phyloP scores from a whole-genome alignment of 2,888 invertebrate genomes.

The Platerodrilus igneus region DNA sequence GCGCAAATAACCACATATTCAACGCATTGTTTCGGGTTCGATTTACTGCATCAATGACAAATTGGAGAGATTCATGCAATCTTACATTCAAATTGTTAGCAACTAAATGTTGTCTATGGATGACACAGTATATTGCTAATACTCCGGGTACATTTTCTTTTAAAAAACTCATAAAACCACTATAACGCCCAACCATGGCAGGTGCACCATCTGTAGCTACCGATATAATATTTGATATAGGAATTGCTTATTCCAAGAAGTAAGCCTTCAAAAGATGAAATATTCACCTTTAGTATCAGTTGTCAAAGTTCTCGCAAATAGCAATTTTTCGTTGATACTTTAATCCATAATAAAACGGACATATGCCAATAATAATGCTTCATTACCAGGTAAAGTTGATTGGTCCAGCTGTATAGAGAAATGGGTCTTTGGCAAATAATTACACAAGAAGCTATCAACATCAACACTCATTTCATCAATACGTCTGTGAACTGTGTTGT shows the following conservation, averaged over 20 bases:
- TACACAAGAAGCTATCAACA: conserved; percentile 36
- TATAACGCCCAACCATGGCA: conserved; percentile 36
- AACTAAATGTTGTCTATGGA: conserved; percentile 31
- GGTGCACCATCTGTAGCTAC: conserved; percentile 37
- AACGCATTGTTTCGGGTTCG: conserved; percentile 25
- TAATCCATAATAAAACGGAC: conserved; percentile 46
- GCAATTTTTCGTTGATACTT: conserved; percentile 38
- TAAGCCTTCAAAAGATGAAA: conserved; percentile 30
- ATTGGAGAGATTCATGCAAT: conserved; percentile 22
- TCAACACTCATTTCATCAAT: conserved; percentile 39
- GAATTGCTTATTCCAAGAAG: conserved; percentile 28
- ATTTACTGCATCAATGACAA: conserved; percentile 27
- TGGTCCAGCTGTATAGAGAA: conserved; percentile 41
- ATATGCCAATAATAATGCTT: conserved; percentile 36
- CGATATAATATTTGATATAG: conserved; percentile 34
- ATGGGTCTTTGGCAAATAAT: conserved; percentile 34
- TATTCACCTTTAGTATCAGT: conserved; percentile 40
- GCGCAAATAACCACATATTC: conserved; percentile 31
- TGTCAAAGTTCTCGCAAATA: conserved; percentile 37
- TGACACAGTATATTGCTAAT: conserved; percentile 31
- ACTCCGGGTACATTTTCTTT: conserved; percentile 32
- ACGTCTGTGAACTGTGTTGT: conserved; percentile 36
- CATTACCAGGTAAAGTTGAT: conserved; percentile 35
- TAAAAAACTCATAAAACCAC: conserved; percentile 37
- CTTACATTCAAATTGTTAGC: conserved; percentile 25